Conservation (phyloP, 2,888 invertebrate species). For the Fragum sueziense region DNA sequence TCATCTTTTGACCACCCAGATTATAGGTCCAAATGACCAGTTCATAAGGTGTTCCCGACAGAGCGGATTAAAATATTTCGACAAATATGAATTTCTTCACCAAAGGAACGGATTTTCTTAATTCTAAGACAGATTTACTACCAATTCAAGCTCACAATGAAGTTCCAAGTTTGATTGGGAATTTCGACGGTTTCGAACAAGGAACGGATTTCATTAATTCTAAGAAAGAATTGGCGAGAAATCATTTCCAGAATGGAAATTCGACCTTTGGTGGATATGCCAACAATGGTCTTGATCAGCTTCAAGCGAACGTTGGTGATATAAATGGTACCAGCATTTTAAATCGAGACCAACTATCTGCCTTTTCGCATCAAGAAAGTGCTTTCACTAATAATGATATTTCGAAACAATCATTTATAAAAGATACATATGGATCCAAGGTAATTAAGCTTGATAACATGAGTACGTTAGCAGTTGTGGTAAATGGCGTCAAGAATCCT, state of each 20-base stretch:
- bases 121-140: neutral
- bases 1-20: too few relatives aligned
- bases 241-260: neutral
- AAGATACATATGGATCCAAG: too few relatives aligned
- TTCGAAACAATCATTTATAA: too few relatives aligned
- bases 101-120: neutral
- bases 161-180: neutral
- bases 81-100: neutral
- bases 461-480: too few relatives aligned
- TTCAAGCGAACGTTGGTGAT: neutral
- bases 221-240: neutral
- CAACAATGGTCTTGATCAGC: neutral
- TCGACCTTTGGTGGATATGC: neutral
- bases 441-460: too few relatives aligned
- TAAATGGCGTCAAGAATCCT: too few relatives aligned
- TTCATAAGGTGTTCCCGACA: too few relatives aligned
- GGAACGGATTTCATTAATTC: neutral
- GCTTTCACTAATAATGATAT: too few relatives aligned
- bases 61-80: too few relatives aligned
- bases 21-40: too few relatives aligned
- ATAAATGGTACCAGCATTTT: neutral
- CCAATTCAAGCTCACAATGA: neutral
- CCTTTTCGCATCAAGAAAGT: too few relatives aligned
- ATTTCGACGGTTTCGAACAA: neutral
- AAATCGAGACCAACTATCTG: too few relatives aligned